Base-by-base conservation (phyloP, 2,888 invertebrate species). In the Quadroppia sp. region DNA sequence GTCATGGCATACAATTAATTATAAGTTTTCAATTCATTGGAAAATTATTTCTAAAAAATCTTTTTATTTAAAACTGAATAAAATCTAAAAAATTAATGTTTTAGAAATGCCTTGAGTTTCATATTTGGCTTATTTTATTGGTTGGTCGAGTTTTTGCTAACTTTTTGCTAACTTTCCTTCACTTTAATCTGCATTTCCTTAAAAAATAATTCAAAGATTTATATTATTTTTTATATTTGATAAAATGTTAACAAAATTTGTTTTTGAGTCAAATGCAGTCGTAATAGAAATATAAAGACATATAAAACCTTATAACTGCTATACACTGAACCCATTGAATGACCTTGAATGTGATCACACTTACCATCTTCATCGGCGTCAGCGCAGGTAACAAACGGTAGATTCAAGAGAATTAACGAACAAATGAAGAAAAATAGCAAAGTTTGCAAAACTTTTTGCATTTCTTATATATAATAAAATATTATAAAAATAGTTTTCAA, bases 321-420 rank as follows among this genome's bases (percentile, higher is more conserved):
- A n/a, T n/a, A n/a, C n/a, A n/a, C n/a, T n/a, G n/a, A n/a, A n/a
- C n/a, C n/a, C n/a, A n/a, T n/a, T n/a, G 20, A 45, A 17, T 50
- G 50, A 50, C 50, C 50, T 50, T 50, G 50, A 50, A n/a, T 4
- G n/a, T n/a, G n/a, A n/a, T n/a, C n/a, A n/a, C n/a, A 64, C 64
- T 64, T 36, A 64, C 64, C 64, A 17, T 64, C 64, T 15, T 64
- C n/a, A 64, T 64, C 64, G 20, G 32, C 64, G 30, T 64, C 64
- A 36, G 32, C 32, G 11, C 32, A 30, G 15, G n/a, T 9, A 11
- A 64, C 64, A 36, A 32, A 64, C 13, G 36, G 36, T 32, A 50
- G 4, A n/a, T 45, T 45, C 2, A 61, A 30, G 11, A 59, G 36
- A n/a, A 32, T n/a, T 28, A 64, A 36, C 4, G 15, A 32, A 64